Evolutionary conservation across 1,140 invertebrate genomes (phyloP).

Genomic region (Euwallacea fornicatus): DNA sequence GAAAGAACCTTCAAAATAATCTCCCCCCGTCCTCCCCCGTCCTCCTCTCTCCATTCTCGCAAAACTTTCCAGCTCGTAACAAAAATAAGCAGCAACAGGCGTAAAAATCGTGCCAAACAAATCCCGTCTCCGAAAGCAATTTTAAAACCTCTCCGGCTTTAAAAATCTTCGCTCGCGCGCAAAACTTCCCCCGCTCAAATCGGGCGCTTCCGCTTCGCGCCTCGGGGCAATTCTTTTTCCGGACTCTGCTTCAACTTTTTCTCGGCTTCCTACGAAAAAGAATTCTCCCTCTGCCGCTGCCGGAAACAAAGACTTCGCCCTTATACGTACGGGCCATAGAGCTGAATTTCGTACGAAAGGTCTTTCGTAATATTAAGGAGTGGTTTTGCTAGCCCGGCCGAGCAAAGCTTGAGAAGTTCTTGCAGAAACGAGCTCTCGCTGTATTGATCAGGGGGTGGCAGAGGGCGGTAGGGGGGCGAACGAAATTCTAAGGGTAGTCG

Average conservation of each 20-base stretch:
- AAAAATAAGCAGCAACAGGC: slow-evolving; percentile 23
- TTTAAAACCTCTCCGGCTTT: slow-evolving; percentile 10
- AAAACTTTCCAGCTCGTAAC: background rate
- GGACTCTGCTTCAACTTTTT: slow-evolving; percentile 33
- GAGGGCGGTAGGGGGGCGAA: slow-evolving; percentile 35
- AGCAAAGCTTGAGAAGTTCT: slow-evolving; percentile 52
- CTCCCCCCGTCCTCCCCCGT: no score
- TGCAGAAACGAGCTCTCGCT: slow-evolving; percentile 51
- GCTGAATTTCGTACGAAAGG: slow-evolving; percentile 43
- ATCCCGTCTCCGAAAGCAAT: slow-evolving; percentile 12
- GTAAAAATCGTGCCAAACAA: slow-evolving; percentile 28
- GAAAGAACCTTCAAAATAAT: background rate
- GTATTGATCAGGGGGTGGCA: slow-evolving; percentile 51
- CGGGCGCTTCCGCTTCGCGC: slow-evolving; percentile 17
- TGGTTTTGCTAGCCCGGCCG: slow-evolving; percentile 51
- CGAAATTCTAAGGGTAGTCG: slow-evolving; percentile 50
- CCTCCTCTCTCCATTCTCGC: background rate
- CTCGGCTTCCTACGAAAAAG: slow-evolving; percentile 36
- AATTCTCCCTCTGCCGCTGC: slow-evolving; percentile 32
- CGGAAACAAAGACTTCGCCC: slow-evolving; percentile 44
- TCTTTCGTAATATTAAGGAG: slow-evolving; percentile 50
- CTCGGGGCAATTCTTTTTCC: slow-evolving; percentile 36
- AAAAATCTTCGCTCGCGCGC: slow-evolving; percentile 14
- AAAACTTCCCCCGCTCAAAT: slow-evolving; percentile 28
- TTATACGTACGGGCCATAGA: slow-evolving; percentile 38